Conservation (phyloP, 2,113 vertebrate genomes). For the Microcebus griseorufus region DNA sequence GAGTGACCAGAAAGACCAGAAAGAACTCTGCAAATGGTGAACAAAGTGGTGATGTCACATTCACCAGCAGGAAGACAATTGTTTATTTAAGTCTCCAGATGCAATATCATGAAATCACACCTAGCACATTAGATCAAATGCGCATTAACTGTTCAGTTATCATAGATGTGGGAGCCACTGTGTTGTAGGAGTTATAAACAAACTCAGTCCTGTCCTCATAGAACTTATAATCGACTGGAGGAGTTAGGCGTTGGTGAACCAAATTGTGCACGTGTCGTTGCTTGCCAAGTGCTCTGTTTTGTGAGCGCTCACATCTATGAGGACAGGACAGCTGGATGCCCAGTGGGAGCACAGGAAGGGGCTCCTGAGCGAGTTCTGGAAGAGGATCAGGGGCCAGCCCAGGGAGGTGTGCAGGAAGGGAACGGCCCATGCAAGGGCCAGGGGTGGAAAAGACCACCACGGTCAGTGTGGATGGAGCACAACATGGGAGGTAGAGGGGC, state of each 20-base stretch:
- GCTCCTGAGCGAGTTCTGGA: not conserved
- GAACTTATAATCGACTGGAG: not conserved
- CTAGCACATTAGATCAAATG: not conserved
- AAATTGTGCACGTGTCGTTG: not conserved
- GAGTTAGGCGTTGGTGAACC: not conserved
- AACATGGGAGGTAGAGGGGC: not conserved
- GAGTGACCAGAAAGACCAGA: not conserved
- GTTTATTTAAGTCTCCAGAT: not conserved
- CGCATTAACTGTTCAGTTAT: not conserved
- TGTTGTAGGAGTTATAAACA: not conserved
- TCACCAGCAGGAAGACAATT: not conserved
- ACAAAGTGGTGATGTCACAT: accelerated
- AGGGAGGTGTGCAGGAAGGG: not conserved
- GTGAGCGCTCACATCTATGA: not conserved
- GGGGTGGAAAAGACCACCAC: not conserved
- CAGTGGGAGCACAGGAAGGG: too few relatives aligned
- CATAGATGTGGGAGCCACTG: not conserved
- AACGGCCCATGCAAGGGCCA: not conserved
- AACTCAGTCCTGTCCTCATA: not conserved
- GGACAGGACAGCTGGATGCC: not conserved
- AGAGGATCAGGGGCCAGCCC: not conserved
- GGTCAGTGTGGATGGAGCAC: not conserved
- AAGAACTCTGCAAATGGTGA: not conserved
- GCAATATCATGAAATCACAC: not conserved
- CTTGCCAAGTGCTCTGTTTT: not conserved